A percentile compares a stretch with the other conserved stretches of the same genome.
These are phyloP conservation scores for Scaptomyza cyrtandrae DNA, from an alignment of 2,888 invertebrate genomes.

Conservation along the genomic window DNA sequence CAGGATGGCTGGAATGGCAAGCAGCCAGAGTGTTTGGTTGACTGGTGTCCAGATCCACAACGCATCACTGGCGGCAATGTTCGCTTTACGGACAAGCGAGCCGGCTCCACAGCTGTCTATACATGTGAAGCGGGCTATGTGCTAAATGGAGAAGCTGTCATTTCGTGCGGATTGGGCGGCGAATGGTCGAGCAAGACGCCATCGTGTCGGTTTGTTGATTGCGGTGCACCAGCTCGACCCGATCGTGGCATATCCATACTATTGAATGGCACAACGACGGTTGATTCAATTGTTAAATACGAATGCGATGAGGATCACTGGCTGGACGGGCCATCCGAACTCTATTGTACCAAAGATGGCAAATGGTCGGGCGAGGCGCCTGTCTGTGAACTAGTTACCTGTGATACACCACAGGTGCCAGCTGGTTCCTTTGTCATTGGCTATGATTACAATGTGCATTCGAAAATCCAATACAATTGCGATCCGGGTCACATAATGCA, in stretches of 20 bases:
- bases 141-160: constrained; percentile 91
- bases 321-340: constrained; percentile 89
- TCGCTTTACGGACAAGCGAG: constrained; percentile 89
- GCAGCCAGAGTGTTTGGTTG: constrained; percentile 92
- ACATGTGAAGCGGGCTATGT: constrained; percentile 93
- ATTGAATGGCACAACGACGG: constrained; percentile 92
- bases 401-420: constrained; percentile 94
- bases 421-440: constrained; percentile 94
- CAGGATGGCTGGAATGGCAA: constrained; percentile 92
- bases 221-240: constrained; percentile 92
- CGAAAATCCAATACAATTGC: constrained; percentile 94
- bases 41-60: constrained; percentile 95
- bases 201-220: constrained; percentile 93
- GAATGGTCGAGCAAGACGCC: constrained; percentile 92
- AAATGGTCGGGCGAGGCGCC: constrained; percentile 95
- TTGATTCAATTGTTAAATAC: constrained; percentile 91
- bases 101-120: constrained; percentile 92
- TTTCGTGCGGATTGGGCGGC: constrained; percentile 94
- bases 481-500: constrained; percentile 92
- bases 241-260: constrained; percentile 90
- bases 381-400: constrained; percentile 94
- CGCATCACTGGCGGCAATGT: constrained; percentile 91
- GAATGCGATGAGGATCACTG: constrained; percentile 93
- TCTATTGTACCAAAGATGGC: constrained; percentile 92
- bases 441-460: constrained; percentile 95